These are phyloP conservation scores for Dolichallabes microphthalmus DNA, from an alignment of 2,113 vertebrate genomes.

Conservation along the genomic window DNA sequence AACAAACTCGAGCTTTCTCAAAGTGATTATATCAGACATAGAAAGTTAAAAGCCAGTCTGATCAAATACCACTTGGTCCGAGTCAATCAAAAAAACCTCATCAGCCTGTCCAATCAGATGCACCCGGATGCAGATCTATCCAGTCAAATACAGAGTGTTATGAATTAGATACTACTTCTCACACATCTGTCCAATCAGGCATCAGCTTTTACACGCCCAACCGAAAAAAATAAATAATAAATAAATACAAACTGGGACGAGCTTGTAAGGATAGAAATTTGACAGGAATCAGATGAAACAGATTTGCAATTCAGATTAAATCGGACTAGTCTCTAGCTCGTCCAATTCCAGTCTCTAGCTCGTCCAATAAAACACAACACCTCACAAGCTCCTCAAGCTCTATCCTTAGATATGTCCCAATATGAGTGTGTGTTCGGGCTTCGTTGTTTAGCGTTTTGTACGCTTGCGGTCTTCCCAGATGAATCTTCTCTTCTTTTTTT, in stretches of 20 bases:
- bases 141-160: not conserved
- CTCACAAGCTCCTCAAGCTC: not conserved
- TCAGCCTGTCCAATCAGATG: not conserved
- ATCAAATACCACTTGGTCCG: not conserved
- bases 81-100: not conserved
- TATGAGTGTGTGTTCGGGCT: not conserved
- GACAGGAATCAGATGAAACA: not conserved
- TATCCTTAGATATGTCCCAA: not conserved
- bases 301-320: not conserved
- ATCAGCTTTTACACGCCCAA: not conserved
- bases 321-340: not conserved
- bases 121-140: not conserved
- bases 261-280: not conserved
- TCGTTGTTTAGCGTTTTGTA: not conserved
- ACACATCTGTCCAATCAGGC: not conserved
- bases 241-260: not conserved
- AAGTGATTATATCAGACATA: not conserved
- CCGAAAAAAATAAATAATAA: not conserved
- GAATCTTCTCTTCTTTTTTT: constrained; percentile 42
- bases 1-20: too few species aligned
- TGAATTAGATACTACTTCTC: not conserved
- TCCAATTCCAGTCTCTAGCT: not conserved
- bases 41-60: not conserved
- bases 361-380: not conserved
- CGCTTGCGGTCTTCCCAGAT: constrained; percentile 32